Conservation (phyloP, 2,113 vertebrate species). For the Lasiurus borealis region DNA sequence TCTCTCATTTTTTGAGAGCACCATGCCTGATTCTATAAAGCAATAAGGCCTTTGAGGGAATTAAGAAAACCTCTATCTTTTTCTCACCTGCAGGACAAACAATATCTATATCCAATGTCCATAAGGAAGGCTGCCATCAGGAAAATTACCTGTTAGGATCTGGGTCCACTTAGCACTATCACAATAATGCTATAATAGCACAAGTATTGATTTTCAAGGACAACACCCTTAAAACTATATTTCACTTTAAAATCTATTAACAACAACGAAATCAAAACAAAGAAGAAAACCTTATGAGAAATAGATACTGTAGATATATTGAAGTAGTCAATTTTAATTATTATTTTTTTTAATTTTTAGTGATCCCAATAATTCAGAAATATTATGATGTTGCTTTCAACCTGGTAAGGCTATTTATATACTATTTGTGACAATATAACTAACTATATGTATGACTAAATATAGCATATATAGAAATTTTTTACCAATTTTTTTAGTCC, state of each 20-base stretch:
- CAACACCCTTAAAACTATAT: background rate
- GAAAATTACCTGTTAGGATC: background rate
- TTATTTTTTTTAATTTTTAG: background rate
- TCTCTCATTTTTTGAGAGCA: slow-evolving; percentile 19
- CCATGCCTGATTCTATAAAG: background rate
- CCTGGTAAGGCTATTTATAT: background rate
- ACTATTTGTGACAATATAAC: slow-evolving; percentile 29
- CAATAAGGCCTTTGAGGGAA: background rate
- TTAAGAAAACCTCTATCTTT: background rate
- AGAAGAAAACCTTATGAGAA: slow-evolving; percentile 18
- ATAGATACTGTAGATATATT: background rate
- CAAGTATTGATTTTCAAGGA: background rate
- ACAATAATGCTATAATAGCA: background rate
- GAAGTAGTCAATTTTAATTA: background rate
- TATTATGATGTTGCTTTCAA: background rate
- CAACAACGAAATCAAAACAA: background rate
- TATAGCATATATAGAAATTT: background rate
- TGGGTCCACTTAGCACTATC: background rate
- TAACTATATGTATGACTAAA: background rate
- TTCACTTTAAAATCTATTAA: background rate
- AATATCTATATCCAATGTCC: background rate
- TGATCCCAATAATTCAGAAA: background rate
- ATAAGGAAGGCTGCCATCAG: background rate
- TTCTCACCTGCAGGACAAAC: background rate
- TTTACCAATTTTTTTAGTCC: background rate